phyloP scores from a whole-genome alignment of 2,113 vertebrate genomes.

The Symphodus melops region DNA sequence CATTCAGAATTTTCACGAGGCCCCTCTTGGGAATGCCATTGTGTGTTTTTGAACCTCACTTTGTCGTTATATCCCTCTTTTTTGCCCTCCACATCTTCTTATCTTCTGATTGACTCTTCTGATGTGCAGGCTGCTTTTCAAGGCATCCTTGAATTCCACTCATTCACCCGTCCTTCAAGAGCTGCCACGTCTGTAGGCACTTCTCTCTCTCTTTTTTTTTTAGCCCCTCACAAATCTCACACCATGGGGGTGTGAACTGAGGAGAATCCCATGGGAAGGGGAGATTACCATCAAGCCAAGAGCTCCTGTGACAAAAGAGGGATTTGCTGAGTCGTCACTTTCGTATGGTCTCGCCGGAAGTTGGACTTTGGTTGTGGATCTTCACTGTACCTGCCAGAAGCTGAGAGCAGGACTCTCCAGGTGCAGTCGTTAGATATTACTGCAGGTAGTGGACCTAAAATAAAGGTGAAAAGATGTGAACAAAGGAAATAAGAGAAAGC shows the following conservation, averaged over 20 bases:
- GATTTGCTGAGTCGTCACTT: conserved; percentile 73
- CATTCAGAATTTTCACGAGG: conserved; percentile 71
- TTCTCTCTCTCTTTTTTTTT: conserved; percentile 66
- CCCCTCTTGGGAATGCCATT: conserved; percentile 76
- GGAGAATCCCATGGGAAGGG: conserved; percentile 70
- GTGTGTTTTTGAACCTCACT: conserved; percentile 67
- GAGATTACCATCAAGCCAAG: conserved; percentile 78
- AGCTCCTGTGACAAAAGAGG: conserved; percentile 75
- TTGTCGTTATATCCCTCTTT: conserved; percentile 68
- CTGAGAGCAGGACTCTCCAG: conserved; percentile 24
- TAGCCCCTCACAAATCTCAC: conserved; percentile 74
- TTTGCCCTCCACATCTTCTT: conserved; percentile 61
- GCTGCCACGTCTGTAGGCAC: conserved; percentile 68
- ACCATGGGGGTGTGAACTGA: conserved; percentile 76
- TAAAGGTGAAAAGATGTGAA: not conserved
- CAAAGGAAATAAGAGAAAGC: not conserved
- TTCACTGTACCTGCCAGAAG: conserved; percentile 27
- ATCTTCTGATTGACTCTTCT: conserved; percentile 77
- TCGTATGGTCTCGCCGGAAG: conserved; percentile 48
- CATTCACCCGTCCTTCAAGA: conserved; percentile 77
- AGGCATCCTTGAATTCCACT: conserved; percentile 74
- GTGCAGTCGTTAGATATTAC: not conserved
- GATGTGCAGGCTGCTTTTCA: conserved; percentile 72
- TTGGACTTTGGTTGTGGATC: conserved; percentile 36
- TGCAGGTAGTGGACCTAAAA: not conserved